Conservation (phyloP, 2,888 invertebrate genomes). For the Tetragnatha montana region DNA sequence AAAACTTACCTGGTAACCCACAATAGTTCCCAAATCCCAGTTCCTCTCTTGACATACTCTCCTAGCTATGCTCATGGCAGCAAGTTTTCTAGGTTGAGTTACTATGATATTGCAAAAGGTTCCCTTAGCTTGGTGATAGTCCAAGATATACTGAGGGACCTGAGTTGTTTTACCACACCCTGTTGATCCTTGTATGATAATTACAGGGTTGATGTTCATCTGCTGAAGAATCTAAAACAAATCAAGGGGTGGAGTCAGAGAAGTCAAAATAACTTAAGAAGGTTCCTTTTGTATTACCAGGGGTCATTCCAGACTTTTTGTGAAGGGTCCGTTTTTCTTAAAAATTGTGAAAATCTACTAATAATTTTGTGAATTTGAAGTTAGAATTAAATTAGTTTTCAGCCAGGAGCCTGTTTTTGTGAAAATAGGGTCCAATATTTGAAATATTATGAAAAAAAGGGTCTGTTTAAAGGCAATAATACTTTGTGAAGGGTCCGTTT, state of each 20-base stretch:
- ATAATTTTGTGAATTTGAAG: too few relatives aligned
- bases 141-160: slow-evolving; percentile 94
- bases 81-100: slow-evolving; percentile 95
- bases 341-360: too few relatives aligned
- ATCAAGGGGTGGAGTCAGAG: background rate
- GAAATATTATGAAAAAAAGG: too few relatives aligned
- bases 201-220: slow-evolving; percentile 83
- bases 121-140: slow-evolving; percentile 81
- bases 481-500: too few relatives aligned
- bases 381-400: too few relatives aligned
- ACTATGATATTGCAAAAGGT: slow-evolving; percentile 89
- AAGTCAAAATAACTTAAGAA: too few relatives aligned
- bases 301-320: too few relatives aligned
- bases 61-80: slow-evolving; percentile 91
- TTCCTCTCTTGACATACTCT: slow-evolving; percentile 89
- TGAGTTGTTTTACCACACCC: slow-evolving; percentile 89
- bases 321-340: too few relatives aligned
- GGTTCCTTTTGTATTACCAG: too few relatives aligned
- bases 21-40: slow-evolving; percentile 88
- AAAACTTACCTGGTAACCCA: slow-evolving; percentile 88
- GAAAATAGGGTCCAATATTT: too few relatives aligned
- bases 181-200: slow-evolving; percentile 92
- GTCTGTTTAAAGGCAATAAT: too few relatives aligned
- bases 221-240: slow-evolving; percentile 81
- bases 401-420: too few relatives aligned